A percentile compares a stretch with the other conserved stretches of the same genome.
These are phyloP conservation scores for Trinectes maculatus DNA, from an alignment of 2,113 vertebrate genomes.

Conservation along the genomic window DNA sequence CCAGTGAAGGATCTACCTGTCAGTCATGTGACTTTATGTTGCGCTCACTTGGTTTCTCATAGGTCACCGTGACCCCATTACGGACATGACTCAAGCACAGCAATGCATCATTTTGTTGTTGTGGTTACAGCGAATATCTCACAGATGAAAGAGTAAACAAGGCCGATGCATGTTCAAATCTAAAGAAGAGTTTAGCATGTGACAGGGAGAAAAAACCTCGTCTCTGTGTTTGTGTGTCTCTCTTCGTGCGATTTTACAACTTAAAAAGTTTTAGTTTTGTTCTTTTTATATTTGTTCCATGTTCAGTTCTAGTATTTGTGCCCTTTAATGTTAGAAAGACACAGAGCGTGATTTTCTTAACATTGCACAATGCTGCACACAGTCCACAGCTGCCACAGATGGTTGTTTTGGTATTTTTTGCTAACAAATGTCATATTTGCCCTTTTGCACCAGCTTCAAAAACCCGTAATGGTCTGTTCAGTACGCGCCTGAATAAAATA, in stretches of 20 bases:
- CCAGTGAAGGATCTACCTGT: slow-evolving; percentile 13
- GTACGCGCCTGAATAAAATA: slow-evolving; percentile 9
- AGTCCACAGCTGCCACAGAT: not conserved
- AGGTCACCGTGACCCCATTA: slow-evolving; percentile 19
- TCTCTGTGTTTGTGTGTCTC: not conserved
- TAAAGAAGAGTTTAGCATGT: not conserved
- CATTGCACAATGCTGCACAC: not conserved
- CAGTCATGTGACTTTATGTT: slow-evolving; percentile 9
- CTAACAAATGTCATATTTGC: slow-evolving; percentile 1
- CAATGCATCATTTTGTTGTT: not conserved
- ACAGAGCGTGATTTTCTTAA: not conserved
- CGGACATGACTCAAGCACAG: slow-evolving; percentile 13
- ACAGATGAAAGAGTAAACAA: not conserved
- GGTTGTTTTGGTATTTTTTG: not conserved
- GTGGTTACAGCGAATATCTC: slow-evolving; percentile 1
- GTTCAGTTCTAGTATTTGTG: not conserved
- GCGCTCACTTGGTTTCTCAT: slow-evolving; percentile 9
- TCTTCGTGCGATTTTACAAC: not conserved
- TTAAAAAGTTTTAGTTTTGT: not conserved
- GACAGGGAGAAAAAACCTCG: not conserved
- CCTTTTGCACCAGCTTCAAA: slow-evolving; percentile 45
- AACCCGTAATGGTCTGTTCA: slow-evolving; percentile 34
- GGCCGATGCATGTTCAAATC: too few species aligned
- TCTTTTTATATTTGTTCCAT: not conserved
- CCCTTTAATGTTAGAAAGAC: not conserved